A percentile compares a stretch with the other conserved stretches of the same genome.
phyloP scores from a whole-genome alignment of 30 jellyfish, hydroid and myxozoan genomes.

The Cassiopea xamachana region DNA sequence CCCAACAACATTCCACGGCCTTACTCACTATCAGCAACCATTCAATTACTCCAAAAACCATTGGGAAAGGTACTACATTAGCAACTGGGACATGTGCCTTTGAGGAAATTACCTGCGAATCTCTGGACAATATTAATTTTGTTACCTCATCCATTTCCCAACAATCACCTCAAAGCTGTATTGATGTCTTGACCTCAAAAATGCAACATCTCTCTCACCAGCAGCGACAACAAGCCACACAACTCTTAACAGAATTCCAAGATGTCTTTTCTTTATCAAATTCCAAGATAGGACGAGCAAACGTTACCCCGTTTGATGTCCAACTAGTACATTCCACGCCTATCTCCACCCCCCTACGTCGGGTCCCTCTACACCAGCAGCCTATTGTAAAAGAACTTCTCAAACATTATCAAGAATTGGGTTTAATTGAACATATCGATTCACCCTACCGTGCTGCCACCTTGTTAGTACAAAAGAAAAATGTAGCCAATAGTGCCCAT shows the following conservation, averaged over 20 bases:
- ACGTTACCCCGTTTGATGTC: slow-evolving; percentile 23
- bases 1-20: slow-evolving; percentile 19
- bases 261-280: slow-evolving; percentile 51
- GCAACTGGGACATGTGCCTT: slow-evolving; percentile 24
- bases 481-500: slow-evolving; percentile 5
- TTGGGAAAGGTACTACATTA: slow-evolving; percentile 17
- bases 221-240: slow-evolving; percentile 48
- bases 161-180: slow-evolving; percentile 8
- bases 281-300: slow-evolving; percentile 37
- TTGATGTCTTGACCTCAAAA: slow-evolving; percentile 18
- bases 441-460: background rate
- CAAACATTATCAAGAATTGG: background rate
- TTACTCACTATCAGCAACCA: background rate
- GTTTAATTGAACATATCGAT: slow-evolving; percentile 8
- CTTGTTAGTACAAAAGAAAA: background rate
- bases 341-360: slow-evolving; percentile 46
- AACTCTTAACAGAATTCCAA: slow-evolving; percentile 19
- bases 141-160: background rate
- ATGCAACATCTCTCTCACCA: slow-evolving; percentile 40
- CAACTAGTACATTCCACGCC: slow-evolving; percentile 34
- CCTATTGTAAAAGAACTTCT: slow-evolving; percentile 8
- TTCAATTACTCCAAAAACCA: slow-evolving; percentile 15
- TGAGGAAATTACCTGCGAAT: background rate
- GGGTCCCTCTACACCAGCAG: slow-evolving; percentile 29
- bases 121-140: background rate